A percentile compares a stretch with the other conserved stretches of the same genome.
Evolutionary conservation across 1,140 invertebrate genomes (phyloP).

Genomic region (Zeugodacus cucurbitae): DNA sequence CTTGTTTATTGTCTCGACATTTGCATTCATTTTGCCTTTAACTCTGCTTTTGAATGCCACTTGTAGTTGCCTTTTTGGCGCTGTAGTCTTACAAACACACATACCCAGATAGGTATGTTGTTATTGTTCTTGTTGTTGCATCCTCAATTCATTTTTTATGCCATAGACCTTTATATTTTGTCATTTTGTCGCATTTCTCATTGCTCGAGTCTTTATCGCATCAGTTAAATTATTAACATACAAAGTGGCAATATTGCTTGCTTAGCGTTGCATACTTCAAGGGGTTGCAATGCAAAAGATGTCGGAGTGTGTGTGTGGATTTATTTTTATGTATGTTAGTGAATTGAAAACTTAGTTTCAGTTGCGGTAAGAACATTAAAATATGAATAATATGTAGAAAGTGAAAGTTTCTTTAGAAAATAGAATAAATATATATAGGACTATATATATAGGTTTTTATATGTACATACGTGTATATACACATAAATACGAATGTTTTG

Average conservation of each 20-base stretch:
- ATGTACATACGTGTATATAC: not conserved
- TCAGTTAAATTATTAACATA: slow-evolving; percentile 15
- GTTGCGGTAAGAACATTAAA: too few relatives aligned
- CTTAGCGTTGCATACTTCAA: not conserved
- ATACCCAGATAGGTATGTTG: not conserved
- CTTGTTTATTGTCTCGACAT: not conserved
- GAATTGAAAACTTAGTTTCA: too few relatives aligned
- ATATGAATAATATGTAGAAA: not conserved
- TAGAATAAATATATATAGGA: too few relatives aligned
- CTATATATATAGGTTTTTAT: not conserved
- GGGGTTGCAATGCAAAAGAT: not conserved
- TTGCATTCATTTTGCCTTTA: not conserved
- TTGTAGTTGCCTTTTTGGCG: not conserved
- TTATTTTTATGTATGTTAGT: too few relatives aligned
- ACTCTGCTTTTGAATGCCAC: not conserved
- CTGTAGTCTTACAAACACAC: not conserved
- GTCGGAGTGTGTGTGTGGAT: too few relatives aligned
- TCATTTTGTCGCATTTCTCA: not conserved
- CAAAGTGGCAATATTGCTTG: slow-evolving; percentile 4
- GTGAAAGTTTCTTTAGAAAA: not conserved
- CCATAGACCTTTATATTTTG: not conserved
- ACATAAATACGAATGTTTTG: too few relatives aligned
- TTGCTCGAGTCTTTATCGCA: not conserved
- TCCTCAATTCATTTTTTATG: not conserved
- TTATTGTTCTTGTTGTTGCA: not conserved